Base-by-base conservation (phyloP, 2,888 invertebrate species). In the Caenorhabditis plicata region DNA sequence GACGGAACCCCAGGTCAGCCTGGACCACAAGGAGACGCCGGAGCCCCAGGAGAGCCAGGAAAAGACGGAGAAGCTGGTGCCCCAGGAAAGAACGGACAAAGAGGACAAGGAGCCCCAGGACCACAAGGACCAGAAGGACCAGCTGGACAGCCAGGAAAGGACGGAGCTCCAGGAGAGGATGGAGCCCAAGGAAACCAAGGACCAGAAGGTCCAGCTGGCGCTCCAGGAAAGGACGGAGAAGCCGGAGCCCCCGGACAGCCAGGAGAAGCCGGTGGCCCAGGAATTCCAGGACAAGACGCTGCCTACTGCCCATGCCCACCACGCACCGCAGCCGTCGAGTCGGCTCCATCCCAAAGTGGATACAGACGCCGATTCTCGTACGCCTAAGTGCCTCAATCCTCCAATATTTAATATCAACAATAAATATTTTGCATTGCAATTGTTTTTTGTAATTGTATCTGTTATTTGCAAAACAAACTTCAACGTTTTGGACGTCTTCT, bases 301-400 rank as follows among this genome's bases (percentile, higher is more conserved):
- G 67, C 70, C 45, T 66, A 66, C 46, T 69, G 66, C 41, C 66
- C 71, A 40, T 71, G 71, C 62, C 71, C 71, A 62, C 60, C 69
- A 44, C 57, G 71, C 38, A 65, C 71, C 33, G 64, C 64, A 27
- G 69, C 68, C 32, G 68, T 68, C 56, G 68, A 68, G 50, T 27
- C 50, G 22, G 39, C 40, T 32, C 50, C 58, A 51, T 58, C 48
- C 17, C 11, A 62, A 15, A 58, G 60, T 48, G 55, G 57, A 57
- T 63, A 63, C 63, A 62, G 66, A 58, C 62, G 66, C 20, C 56
- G 65, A 45, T 65, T 65, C 53, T 46, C 56, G 25, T 55, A 61
- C 45, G 60, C 49, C 42, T 64, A 64, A 55, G 15, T 9, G 11
- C n/a, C n/a, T n/a, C n/a, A n/a, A n/a, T n/a, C n/a, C n/a, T n/a